phyloP scores from a whole-genome alignment of 2,113 vertebrate species.

The Microcebus ravelobensis region DNA sequence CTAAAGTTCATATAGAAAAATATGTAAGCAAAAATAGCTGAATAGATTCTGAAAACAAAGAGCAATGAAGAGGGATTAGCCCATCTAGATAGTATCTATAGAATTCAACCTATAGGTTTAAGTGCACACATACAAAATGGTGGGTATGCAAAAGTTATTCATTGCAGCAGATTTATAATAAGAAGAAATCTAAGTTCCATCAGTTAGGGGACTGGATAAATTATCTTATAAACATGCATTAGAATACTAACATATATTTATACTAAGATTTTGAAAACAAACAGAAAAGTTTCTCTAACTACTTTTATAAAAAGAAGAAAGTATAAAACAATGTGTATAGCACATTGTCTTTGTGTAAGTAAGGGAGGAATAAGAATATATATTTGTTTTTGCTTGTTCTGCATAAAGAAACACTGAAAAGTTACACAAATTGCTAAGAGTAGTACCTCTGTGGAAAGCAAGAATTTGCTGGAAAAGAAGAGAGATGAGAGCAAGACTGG shows the following conservation, averaged over 20 bases:
- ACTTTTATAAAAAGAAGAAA: background rate
- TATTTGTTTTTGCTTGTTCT: background rate
- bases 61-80: background rate
- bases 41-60: background rate
- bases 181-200: background rate
- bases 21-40: background rate
- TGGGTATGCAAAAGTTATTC: background rate
- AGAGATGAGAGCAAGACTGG: background rate
- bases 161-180: background rate
- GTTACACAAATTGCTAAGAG: background rate
- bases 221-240: too few species aligned
- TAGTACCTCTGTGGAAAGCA: background rate
- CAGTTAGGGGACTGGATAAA: background rate
- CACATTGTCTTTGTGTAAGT: background rate
- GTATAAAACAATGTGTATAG: background rate
- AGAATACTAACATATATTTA: background rate
- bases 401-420: background rate
- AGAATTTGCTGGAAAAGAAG: background rate
- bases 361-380: background rate
- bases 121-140: background rate
- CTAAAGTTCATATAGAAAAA: background rate
- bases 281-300: background rate
- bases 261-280: background rate
- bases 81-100: background rate
- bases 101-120: too few species aligned